Base-by-base conservation (phyloP, 1,140 invertebrate genomes). In the Trichonephila clavipes region DNA sequence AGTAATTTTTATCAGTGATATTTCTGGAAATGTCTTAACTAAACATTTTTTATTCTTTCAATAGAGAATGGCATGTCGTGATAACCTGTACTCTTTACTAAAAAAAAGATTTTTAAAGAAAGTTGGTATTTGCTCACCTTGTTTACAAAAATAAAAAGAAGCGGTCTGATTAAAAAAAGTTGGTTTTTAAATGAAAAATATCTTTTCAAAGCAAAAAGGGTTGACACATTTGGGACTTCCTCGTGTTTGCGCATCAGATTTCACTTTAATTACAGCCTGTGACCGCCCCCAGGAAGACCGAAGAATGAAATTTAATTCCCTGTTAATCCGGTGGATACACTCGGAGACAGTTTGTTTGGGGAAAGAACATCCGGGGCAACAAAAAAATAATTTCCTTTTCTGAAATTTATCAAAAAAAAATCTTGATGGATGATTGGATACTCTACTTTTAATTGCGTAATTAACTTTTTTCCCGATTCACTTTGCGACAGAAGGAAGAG, bases 401-500 rank as follows among this genome's bases (percentile, higher is more conserved):
- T 40, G 72, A 77, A 34, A 34, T 77, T 77, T 40, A 40, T 77
- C 34, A 77, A 34, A 19, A 77, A 77, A 77, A 77, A 77, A 6
- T 40, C 72, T 34, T 77, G 28, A 77, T 40, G 40, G 72, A 77
- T 51, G 51, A 51, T 77, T 40, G 16, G 72, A 16, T 77, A 34
- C 72, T 77, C 72, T 28, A 77, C 72, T 40, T 77, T 77, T 77
- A 77, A 77, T 77, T 77, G 72, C 72, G 18, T 77, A 77, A 77
- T 77, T 64, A 14, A 77, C 72, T 77, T 77, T 77, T 77, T 40
- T 3, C 5, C 69, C 24, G 51, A n/a, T n/a, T 10, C 7, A 0
- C 21, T 66, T 69, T 28, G 7, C 21, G n/a, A 69, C 21, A 28
- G 51, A 64, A 64, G 3, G 62, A 64, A 14, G 28, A 69, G 28